These are phyloP conservation scores for Aldrovandia affinis DNA, from an alignment of 2,797 vertebrate species.

Conservation along the genomic window DNA sequence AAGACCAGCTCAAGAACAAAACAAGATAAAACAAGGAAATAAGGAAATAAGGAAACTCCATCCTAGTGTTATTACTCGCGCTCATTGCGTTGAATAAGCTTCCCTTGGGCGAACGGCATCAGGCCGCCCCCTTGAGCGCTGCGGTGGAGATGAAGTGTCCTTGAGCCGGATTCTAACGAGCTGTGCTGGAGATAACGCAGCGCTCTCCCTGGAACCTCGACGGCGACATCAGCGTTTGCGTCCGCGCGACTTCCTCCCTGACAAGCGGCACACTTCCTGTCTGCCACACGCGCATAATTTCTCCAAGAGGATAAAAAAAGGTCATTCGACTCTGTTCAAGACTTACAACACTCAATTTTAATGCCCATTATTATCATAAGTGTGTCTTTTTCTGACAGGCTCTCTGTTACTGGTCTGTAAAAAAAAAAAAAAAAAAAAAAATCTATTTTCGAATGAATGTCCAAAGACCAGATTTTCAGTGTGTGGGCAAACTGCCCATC, in stretches of 20 bases:
- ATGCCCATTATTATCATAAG: conserved; percentile 8
- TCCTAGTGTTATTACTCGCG: background rate
- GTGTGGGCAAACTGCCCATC: conserved; percentile 26
- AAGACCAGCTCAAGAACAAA: conserved; percentile 9
- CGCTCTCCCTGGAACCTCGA: background rate
- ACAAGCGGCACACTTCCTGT: background rate
- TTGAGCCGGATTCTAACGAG: background rate
- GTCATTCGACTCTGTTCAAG: background rate
- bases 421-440: background rate
- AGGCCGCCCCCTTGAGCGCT: conserved; percentile 13
- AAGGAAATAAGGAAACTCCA: background rate
- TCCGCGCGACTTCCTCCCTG: background rate
- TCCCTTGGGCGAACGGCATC: conserved; percentile 17
- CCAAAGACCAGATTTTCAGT: conserved; percentile 1
- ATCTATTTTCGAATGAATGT: background rate
- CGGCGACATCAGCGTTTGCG: background rate
- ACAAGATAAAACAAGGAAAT: background rate
- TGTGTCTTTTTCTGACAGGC: conserved; percentile 14
- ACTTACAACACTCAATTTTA: conserved; percentile 19
- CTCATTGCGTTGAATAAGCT: conserved; percentile 8
- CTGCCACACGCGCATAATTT: background rate
- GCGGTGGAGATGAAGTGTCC: background rate
- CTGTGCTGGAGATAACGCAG: conserved; percentile 8
- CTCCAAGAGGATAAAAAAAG: background rate
- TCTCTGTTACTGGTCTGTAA: background rate